phyloP scores from a whole-genome alignment of 1,140 invertebrate genomes.

The Musca domestica region DNA sequence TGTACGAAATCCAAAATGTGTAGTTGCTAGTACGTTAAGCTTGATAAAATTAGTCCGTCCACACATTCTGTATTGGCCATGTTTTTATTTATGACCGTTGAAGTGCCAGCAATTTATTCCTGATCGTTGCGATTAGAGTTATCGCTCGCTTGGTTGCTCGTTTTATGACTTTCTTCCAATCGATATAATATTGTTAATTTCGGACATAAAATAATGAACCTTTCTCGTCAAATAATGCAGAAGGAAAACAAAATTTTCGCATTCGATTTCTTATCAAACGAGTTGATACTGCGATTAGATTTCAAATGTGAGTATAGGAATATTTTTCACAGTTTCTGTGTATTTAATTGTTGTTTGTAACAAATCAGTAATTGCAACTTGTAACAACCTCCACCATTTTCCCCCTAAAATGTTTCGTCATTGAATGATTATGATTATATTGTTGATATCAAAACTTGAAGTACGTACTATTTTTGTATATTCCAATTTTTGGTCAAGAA shows the following conservation, averaged over 20 bases:
- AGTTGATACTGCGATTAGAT: not conserved
- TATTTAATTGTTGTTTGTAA: too few relatives aligned
- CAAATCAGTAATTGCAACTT: too few relatives aligned
- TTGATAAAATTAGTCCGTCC: not conserved
- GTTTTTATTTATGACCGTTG: not conserved
- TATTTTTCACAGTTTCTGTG: not conserved
- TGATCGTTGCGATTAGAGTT: not conserved
- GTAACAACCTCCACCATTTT: too few relatives aligned
- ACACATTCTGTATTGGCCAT: not conserved
- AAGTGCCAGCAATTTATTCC: not conserved
- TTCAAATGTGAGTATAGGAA: not conserved
- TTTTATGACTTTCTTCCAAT: not conserved
- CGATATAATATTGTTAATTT: too few relatives aligned
- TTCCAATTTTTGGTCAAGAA: too few relatives aligned
- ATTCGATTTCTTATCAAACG: not conserved
- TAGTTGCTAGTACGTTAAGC: too few relatives aligned
- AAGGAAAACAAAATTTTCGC: not conserved
- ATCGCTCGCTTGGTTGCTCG: not conserved
- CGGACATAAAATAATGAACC: not conserved
- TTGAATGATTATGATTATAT: too few relatives aligned
- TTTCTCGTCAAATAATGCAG: not conserved
- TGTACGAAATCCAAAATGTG: constrained; percentile 16
- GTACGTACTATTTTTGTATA: too few relatives aligned
- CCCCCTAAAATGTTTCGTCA: too few relatives aligned
- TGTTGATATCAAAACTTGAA: too few relatives aligned